Evolutionary conservation across 2,113 vertebrate genomes (phyloP).

Genomic region (Sula dactylatra): DNA sequence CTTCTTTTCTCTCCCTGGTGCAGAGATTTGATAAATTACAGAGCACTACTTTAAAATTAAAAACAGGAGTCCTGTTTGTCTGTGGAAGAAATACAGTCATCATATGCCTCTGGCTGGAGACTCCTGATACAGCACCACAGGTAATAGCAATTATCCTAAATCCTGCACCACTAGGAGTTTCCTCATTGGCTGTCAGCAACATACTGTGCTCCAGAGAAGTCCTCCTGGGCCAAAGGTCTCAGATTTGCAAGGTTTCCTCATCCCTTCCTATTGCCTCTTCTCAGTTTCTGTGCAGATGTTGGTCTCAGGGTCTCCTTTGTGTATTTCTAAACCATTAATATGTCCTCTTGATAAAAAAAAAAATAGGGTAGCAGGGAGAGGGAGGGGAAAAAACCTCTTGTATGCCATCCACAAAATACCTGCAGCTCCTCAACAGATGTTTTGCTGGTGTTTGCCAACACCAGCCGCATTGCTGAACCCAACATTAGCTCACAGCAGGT

Average conservation of each 20-base stretch:
- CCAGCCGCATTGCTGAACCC: neutral
- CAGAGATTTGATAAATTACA: neutral
- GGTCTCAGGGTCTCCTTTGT: neutral
- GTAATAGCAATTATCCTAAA: neutral
- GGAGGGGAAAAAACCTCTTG: neutral
- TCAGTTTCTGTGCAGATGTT: neutral
- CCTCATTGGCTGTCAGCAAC: neutral
- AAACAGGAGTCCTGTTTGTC: neutral
- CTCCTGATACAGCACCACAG: neutral
- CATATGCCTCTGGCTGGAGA: neutral
- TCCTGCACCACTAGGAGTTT: neutral
- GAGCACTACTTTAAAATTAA: neutral
- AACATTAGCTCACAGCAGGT: neutral
- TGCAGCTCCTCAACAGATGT: neutral
- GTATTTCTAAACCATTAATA: neutral
- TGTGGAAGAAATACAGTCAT: neutral
- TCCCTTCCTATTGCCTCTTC: neutral
- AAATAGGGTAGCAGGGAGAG: accelerated
- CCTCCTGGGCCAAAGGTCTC: neutral
- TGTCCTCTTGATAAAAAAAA: neutral
- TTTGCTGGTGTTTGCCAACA: neutral
- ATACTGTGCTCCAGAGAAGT: neutral
- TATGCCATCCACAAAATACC: neutral
- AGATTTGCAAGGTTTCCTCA: neutral
- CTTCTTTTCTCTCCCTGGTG: neutral